Percentiles rank a stretch among this genome's conserved stretches.
Evolutionary conservation across 2,113 vertebrate genomes (phyloP).

Genomic region (Sander lucioperca): DNA sequence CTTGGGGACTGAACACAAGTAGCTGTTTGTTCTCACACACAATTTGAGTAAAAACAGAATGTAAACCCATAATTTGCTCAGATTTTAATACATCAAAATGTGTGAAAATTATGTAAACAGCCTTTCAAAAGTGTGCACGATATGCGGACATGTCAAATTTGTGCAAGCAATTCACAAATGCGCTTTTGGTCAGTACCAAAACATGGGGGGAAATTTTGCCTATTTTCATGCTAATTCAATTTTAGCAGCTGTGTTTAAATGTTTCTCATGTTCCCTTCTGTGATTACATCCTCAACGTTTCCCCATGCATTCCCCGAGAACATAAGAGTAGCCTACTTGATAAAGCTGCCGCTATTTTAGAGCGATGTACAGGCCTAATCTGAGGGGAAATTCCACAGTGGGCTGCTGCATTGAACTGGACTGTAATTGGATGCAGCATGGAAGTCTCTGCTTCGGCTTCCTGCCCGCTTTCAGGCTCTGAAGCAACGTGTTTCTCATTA

Average conservation of each 20-base stretch:
- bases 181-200: background rate
- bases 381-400: constrained; percentile 47
- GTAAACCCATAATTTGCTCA: background rate
- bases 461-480: background rate
- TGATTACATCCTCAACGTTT: background rate
- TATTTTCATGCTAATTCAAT: background rate
- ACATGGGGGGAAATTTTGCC: background rate
- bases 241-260: background rate
- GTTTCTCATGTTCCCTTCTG: background rate
- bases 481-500: constrained; percentile 22
- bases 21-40: background rate
- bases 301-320: background rate
- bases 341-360: background rate
- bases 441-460: constrained; percentile 1
- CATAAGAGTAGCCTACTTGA: background rate
- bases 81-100: background rate
- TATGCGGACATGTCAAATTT: background rate
- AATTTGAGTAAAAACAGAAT: background rate
- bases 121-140: background rate
- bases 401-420: constrained; percentile 13
- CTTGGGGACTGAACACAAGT: background rate
- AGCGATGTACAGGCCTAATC: background rate
- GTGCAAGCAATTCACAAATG: background rate
- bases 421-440: constrained; percentile 66
- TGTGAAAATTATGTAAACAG: background rate